Conservation (phyloP, 2,888 invertebrate species). For the Tribolium freemani region DNA sequence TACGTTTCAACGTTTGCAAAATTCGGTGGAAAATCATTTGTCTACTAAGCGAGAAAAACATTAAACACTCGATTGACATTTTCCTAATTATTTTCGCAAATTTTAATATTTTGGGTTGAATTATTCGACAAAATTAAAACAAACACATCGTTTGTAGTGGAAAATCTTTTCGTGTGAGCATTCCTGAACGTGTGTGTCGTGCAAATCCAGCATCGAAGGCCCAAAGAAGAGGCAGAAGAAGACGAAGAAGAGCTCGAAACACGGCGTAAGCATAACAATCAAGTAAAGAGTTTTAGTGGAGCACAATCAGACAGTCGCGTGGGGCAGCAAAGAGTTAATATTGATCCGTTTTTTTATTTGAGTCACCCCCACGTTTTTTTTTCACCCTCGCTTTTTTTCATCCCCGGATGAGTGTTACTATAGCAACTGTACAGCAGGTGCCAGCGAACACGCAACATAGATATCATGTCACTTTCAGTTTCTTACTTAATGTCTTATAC, state of each 20-base stretch:
- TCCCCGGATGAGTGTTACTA: constrained; percentile 76
- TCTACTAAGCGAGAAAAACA: no score
- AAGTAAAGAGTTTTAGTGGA: constrained; percentile 57
- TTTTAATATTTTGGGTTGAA: no score
- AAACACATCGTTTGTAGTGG: no score
- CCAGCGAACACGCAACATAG: constrained; percentile 69
- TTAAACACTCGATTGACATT: no score
- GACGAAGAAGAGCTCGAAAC: constrained; percentile 6
- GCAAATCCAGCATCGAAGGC: neutral
- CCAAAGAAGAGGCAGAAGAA: neutral
- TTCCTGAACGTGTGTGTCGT: neutral
- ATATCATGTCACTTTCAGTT: constrained; percentile 67
- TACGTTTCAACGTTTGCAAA: no score
- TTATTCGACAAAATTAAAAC: no score
- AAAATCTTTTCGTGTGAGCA: no score
- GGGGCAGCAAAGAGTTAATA: constrained; percentile 77
- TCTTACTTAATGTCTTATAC: constrained; percentile 61
- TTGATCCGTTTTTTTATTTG: constrained; percentile 78
- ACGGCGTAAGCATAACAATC: constrained; percentile 55
- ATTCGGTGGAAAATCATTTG: no score
- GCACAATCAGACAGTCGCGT: constrained; percentile 63
- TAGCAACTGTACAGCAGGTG: constrained; percentile 74
- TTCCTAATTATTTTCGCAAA: no score
- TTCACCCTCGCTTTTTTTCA: constrained; percentile 71
- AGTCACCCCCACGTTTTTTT: constrained; percentile 75